A percentile compares a stretch with the other conserved stretches of the same genome.
phyloP scores from a whole-genome alignment of 2,888 invertebrate species.

The Dendrolimus houi region DNA sequence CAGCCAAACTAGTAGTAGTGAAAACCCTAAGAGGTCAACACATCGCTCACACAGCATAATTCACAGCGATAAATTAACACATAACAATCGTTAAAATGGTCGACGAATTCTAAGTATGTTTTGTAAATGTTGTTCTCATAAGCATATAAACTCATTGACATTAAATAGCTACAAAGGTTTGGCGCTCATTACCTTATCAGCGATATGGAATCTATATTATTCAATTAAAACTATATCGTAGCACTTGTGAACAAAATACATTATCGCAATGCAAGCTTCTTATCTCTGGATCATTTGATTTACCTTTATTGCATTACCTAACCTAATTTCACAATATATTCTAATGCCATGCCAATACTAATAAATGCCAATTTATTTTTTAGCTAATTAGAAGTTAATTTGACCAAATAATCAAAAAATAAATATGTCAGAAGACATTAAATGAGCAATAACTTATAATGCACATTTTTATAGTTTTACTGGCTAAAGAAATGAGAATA shows the following conservation, averaged over 20 bases:
- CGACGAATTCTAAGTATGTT: not conserved
- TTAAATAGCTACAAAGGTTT: too few relatives aligned
- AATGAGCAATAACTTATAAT: too few relatives aligned
- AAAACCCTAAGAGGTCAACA: slow-evolving; percentile 62
- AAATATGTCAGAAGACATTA: too few relatives aligned
- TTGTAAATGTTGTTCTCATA: not conserved
- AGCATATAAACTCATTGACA: not conserved
- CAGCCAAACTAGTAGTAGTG: slow-evolving; percentile 63
- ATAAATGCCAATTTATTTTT: too few relatives aligned
- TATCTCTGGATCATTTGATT: not conserved
- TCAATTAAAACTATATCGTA: not conserved
- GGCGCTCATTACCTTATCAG: not conserved
- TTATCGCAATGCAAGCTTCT: not conserved
- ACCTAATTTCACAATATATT: too few relatives aligned
- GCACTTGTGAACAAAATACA: not conserved
- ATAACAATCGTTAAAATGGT: slow-evolving; percentile 3
- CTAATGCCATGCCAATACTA: too few relatives aligned
- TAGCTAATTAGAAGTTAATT: too few relatives aligned
- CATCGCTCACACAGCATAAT: slow-evolving; percentile 5
- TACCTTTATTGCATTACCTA: not conserved
- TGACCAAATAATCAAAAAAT: too few relatives aligned
- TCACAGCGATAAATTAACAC: slow-evolving; percentile 1
- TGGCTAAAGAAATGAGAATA: too few relatives aligned
- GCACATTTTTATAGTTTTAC: too few relatives aligned
- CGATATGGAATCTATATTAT: not conserved